Conservation (phyloP, 2,888 invertebrate species). For the Phalera bucephala region DNA sequence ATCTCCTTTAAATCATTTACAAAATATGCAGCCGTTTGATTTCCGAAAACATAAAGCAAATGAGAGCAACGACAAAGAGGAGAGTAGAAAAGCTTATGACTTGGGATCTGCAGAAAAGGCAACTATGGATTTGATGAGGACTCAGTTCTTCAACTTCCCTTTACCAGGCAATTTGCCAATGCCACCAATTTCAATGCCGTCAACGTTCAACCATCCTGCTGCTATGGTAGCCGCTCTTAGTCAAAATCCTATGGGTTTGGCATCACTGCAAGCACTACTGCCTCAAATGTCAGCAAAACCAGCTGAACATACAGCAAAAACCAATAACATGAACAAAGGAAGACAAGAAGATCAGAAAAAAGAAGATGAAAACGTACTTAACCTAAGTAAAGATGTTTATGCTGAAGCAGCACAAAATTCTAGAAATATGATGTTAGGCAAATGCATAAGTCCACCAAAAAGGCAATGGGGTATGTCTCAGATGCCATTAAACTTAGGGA, state of each 20-base stretch:
- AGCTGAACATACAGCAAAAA: slow-evolving; percentile 64
- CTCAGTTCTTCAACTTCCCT: slow-evolving; percentile 85
- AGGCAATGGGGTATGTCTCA: slow-evolving; percentile 90
- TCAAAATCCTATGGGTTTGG: slow-evolving; percentile 84
- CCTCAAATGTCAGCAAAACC: slow-evolving; percentile 83
- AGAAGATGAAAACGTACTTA: slow-evolving; percentile 72
- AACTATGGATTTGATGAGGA: slow-evolving; percentile 85
- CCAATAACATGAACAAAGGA: slow-evolving; percentile 50
- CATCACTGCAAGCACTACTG: slow-evolving; percentile 85
- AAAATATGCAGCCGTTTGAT: slow-evolving; percentile 98
- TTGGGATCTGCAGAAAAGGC: slow-evolving; percentile 62
- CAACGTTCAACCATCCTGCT: slow-evolving; percentile 83
- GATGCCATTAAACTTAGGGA: slow-evolving; percentile 91
- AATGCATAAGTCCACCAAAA: slow-evolving; percentile 89
- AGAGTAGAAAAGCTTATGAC: slow-evolving; percentile 73
- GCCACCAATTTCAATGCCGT: slow-evolving; percentile 79
- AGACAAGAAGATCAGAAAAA: slow-evolving; percentile 53
- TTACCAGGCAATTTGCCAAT: slow-evolving; percentile 84
- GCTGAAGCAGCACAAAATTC: slow-evolving; percentile 62
- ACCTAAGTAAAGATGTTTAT: slow-evolving; percentile 74
- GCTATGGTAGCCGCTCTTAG: slow-evolving; percentile 85
- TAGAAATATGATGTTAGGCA: slow-evolving; percentile 81
- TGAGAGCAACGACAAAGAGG: slow-evolving; percentile 63
- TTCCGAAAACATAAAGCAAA: slow-evolving; percentile 86
- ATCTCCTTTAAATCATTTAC: slow-evolving; percentile 93